These are phyloP conservation scores for Myotis davidii DNA, from an alignment of 2,113 vertebrate species.

Conservation along the genomic window DNA sequence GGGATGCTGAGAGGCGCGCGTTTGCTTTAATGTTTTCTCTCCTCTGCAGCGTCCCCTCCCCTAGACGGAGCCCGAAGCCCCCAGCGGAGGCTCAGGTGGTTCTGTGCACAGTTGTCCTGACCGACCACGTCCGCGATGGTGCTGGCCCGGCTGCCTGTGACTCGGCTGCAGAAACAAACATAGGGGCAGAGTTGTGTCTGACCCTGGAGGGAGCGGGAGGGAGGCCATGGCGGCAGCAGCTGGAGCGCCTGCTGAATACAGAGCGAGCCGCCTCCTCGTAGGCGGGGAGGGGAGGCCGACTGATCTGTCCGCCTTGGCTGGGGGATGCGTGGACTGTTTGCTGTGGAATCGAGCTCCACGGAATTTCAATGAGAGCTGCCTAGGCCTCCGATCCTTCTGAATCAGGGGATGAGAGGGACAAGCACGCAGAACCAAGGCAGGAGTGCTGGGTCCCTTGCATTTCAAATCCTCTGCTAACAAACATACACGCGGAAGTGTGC, in stretches of 20 bases:
- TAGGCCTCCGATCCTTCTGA: not conserved
- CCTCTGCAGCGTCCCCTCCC: not conserved
- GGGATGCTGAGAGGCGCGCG: slow-evolving; percentile 11
- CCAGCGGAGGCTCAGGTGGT: too few relatives aligned
- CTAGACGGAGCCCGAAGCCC: not conserved
- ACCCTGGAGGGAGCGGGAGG: too few relatives aligned
- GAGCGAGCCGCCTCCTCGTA: not conserved
- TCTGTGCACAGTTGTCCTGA: too few relatives aligned
- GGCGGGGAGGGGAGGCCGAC: not conserved
- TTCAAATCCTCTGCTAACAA: not conserved
- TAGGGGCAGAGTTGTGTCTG: too few relatives aligned
- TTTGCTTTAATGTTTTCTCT: not conserved
- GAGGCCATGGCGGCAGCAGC: too few relatives aligned
- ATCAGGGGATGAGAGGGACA: not conserved
- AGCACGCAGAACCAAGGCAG: not conserved
- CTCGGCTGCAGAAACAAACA: too few relatives aligned
- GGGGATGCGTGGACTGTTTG: not conserved
- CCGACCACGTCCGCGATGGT: too few relatives aligned
- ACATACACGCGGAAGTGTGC: not conserved
- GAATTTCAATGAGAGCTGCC: not conserved
- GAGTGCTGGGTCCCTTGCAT: not conserved
- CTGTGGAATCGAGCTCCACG: not conserved
- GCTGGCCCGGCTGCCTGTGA: too few relatives aligned
- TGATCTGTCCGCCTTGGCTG: not conserved
- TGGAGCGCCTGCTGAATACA: not conserved